phyloP scores from a whole-genome alignment of 1,140 invertebrate genomes.

The Gonatopus flavifemur region DNA sequence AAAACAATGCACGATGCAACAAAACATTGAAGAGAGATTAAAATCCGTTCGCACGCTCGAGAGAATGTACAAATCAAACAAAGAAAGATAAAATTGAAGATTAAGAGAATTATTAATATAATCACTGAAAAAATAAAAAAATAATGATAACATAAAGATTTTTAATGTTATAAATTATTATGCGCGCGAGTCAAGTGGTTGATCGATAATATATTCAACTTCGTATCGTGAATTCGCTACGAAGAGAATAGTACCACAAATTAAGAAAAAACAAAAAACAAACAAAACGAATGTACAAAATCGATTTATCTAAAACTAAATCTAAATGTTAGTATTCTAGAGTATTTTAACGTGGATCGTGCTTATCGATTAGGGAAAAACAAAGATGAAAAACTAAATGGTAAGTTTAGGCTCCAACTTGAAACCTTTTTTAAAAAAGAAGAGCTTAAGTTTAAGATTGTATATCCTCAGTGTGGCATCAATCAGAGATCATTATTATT shows the following conservation, averaged over 20 bases:
- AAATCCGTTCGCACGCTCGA: constrained; percentile 44
- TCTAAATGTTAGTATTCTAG: constrained; percentile 53
- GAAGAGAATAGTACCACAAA: too few species aligned
- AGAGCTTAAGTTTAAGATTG: constrained; percentile 25
- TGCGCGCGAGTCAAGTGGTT: constrained; percentile 24
- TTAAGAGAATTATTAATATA: constrained; percentile 57
- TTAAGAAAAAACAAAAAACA: too few species aligned
- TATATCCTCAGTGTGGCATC: constrained; percentile 18
- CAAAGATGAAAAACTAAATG: constrained; percentile 14
- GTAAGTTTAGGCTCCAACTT: constrained; percentile 22
- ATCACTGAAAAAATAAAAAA: constrained; percentile 41
- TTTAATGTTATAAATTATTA: constrained; percentile 57
- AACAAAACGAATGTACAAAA: constrained; percentile 57
- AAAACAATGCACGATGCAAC: too few species aligned
- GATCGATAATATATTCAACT: too few species aligned
- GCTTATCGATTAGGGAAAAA: constrained; percentile 21
- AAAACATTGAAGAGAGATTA: constrained; percentile 4
- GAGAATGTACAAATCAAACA: constrained; percentile 56
- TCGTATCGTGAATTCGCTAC: too few species aligned
- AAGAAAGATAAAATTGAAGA: constrained; percentile 39
- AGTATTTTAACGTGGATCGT: constrained; percentile 46
- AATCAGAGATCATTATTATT: too few species aligned
- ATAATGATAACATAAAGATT: constrained; percentile 46
- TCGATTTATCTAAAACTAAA: constrained; percentile 52
- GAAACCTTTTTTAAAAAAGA: too few species aligned